Base-by-base conservation (phyloP, 2,797 vertebrate species). In the Acipenser ruthenus region DNA sequence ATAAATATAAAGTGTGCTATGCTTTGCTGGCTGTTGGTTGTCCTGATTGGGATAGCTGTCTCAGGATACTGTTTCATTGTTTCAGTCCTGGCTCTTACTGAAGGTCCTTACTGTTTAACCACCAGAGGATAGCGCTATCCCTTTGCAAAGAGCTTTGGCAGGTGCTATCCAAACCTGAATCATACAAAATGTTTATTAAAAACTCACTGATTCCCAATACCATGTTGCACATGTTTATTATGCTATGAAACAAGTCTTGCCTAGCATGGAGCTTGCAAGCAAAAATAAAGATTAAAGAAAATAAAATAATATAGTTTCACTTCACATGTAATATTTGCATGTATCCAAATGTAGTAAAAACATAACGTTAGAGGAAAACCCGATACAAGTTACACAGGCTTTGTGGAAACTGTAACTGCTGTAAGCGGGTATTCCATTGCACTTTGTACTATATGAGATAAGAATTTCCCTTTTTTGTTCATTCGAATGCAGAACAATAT, bases 341-440 rank as follows among this genome's bases (percentile, higher is more conserved):
- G 37, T 37, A 37, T 37, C 37, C 37, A 37, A 37, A 37, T 37
- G 37, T 37, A 18, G 18, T 18, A 37, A 37, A 37, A 37, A 37
- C 37, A 5, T 37, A 4, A 4, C 0, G 37, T 37, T 37, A 37
- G 3, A 37, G 37, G 4, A 0, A 18, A 18, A 37, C 37, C 37
- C 37, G 3, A 37, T 37, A 5, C 37, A 37, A 37, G 37, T 37
- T 37, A 37, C 37, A 37, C 18, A n/a, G 56, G n/a, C 51, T 65
- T 7, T 11, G 51, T 23, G 51, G 50, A 53, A 53, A 10, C n/a
- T 60, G 56, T 15, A 47, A 49, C 10, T 64, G 60, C 52, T 72
- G 59, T 0, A 78, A 81, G 10, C 83, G 86, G 83, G 12, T 58
- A 13, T 11, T 11, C 3, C 52, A 53, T 6, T 53, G 7, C 52